Percentiles rank a stretch among this genome's conserved stretches.
These are phyloP conservation scores for Drosophila robusta DNA, from an alignment of 2,888 invertebrate species.

Conservation along the genomic window DNA sequence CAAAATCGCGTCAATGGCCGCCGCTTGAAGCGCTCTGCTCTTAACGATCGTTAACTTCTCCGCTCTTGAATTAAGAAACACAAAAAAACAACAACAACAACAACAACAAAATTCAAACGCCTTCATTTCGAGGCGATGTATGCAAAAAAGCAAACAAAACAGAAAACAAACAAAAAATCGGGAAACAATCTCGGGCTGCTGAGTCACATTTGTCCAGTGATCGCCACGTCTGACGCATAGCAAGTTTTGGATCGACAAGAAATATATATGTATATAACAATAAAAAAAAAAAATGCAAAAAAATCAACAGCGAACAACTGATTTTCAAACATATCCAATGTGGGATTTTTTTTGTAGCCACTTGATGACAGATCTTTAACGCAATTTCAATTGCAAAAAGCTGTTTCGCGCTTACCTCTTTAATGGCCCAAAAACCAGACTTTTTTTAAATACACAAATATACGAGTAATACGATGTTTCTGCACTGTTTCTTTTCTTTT, in stretches of 20 bases:
- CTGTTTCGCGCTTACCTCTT: constrained; percentile 49
- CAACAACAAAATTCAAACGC: constrained; percentile 4
- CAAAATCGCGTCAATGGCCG: constrained; percentile 29
- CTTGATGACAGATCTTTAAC: constrained; percentile 37
- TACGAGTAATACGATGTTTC: constrained; percentile 13
- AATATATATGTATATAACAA: not conserved
- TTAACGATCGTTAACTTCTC: constrained; percentile 37
- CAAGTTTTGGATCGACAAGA: constrained; percentile 39
- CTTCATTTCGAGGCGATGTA: constrained; percentile 28
- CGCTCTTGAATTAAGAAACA: constrained; percentile 25
- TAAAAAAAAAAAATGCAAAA: not conserved
- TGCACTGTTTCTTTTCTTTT: constrained; percentile 8
- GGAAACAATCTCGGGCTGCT: constrained; percentile 42
- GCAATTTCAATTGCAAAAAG: constrained; percentile 45
- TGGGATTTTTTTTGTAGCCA: not conserved
- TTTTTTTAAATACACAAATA: constrained; percentile 2
- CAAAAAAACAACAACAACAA: not conserved
- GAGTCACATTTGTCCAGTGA: constrained; percentile 41
- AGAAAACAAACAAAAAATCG: constrained; percentile 23
- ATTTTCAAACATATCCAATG: constrained; percentile 27
- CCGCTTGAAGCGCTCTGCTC: constrained; percentile 23
- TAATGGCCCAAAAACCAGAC: constrained; percentile 42
- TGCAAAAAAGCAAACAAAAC: constrained; percentile 19
- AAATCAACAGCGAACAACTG: constrained; percentile 23
- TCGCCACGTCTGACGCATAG: constrained; percentile 51